Evolutionary conservation across 1,140 invertebrate genomes (phyloP).

Genomic region (Penaeus indicus): DNA sequence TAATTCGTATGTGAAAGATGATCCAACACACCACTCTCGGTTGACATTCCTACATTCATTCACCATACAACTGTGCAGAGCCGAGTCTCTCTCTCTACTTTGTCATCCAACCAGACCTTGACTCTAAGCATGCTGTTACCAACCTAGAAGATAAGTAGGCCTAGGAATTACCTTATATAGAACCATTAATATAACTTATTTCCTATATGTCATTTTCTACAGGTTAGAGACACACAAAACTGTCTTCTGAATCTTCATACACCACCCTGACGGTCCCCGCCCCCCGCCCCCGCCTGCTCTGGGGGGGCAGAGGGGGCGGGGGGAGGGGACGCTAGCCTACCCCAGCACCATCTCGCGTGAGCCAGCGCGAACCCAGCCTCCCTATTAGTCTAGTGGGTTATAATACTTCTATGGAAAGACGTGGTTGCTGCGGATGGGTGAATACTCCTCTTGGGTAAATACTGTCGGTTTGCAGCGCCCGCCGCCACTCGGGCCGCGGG

Average conservation of each 20-base stretch:
- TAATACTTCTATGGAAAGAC: slow-evolving; percentile 65
- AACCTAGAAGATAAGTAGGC: slow-evolving; percentile 62
- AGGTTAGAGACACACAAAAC: slow-evolving; percentile 60
- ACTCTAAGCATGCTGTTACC: slow-evolving; percentile 59
- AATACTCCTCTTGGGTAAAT: slow-evolving; percentile 56
- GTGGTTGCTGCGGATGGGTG: slow-evolving; percentile 50
- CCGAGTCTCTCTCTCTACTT: slow-evolving; percentile 38
- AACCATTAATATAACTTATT: slow-evolving; percentile 63
- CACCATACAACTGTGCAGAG: slow-evolving; percentile 60
- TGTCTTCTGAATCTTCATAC: slow-evolving; percentile 45
- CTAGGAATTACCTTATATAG: slow-evolving; percentile 63
- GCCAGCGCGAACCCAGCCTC: slow-evolving; percentile 59
- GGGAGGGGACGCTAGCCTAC: slow-evolving; percentile 41
- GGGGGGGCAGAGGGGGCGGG: neutral
- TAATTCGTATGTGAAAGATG: slow-evolving; percentile 59
- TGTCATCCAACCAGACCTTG: slow-evolving; percentile 58
- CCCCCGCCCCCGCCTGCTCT: no score
- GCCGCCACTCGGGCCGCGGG: neutral
- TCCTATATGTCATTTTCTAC: slow-evolving; percentile 61
- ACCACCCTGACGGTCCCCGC: slow-evolving; percentile 35
- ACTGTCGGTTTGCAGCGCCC: slow-evolving; percentile 54
- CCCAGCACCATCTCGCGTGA: slow-evolving; percentile 55
- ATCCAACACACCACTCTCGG: slow-evolving; percentile 44
- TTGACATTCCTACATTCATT: slow-evolving; percentile 43
- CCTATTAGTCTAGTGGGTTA: slow-evolving; percentile 46